Percentiles rank a stretch among this genome's conserved stretches.
Evolutionary conservation across 2,797 vertebrate genomes (phyloP).

Genomic region (Leptatherina wallacei): DNA sequence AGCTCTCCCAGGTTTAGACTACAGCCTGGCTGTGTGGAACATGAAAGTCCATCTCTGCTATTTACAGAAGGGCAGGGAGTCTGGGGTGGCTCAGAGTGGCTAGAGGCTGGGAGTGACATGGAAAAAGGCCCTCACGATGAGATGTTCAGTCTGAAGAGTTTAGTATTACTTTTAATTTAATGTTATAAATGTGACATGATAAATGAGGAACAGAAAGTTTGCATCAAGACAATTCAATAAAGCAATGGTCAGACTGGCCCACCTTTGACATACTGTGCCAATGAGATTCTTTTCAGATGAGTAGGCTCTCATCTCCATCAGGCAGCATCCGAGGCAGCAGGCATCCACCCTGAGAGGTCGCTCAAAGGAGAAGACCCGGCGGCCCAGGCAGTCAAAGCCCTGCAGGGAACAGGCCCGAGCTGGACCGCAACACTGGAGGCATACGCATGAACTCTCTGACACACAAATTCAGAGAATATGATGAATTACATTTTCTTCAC

Average conservation of each 20-base stretch:
- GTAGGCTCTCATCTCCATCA: slow-evolving; percentile 84
- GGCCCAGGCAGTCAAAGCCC: slow-evolving; percentile 76
- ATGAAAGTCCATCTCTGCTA: slow-evolving; percentile 55
- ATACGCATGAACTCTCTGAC: slow-evolving; percentile 83
- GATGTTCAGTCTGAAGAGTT: slow-evolving; percentile 35
- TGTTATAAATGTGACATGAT: neutral
- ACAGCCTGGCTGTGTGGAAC: slow-evolving; percentile 33
- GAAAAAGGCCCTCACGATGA: slow-evolving; percentile 50
- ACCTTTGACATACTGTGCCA: slow-evolving; percentile 77
- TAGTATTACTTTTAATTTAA: slow-evolving; percentile 2
- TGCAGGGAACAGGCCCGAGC: slow-evolving; percentile 77
- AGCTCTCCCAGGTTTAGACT: slow-evolving; percentile 60
- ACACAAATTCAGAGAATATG: slow-evolving; percentile 5
- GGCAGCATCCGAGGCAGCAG: slow-evolving; percentile 83
- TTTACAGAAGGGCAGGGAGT: slow-evolving; percentile 62
- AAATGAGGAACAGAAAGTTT: neutral
- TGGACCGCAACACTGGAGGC: slow-evolving; percentile 84
- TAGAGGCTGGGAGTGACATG: slow-evolving; percentile 34
- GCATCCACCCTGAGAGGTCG: slow-evolving; percentile 78
- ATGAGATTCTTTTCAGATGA: slow-evolving; percentile 71
- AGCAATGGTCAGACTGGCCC: neutral
- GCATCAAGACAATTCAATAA: neutral
- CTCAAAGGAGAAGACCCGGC: slow-evolving; percentile 78
- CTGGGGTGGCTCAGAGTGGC: slow-evolving; percentile 29
- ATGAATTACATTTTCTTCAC: neutral